Base-by-base conservation (phyloP, 2,113 vertebrate species). In the Anthoscopus minutus region DNA sequence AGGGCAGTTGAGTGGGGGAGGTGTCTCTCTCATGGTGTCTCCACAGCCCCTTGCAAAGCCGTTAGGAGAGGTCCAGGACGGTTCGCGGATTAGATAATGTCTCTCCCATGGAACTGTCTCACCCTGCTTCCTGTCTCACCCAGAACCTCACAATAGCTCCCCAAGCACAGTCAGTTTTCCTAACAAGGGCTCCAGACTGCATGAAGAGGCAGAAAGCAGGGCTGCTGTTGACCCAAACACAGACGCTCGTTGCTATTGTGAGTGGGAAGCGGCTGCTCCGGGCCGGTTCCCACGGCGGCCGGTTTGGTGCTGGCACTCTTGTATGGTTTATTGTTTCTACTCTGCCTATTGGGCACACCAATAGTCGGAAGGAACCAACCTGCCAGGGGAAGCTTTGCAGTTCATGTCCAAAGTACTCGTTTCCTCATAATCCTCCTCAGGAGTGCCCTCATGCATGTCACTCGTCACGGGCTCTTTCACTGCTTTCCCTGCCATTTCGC, bases 321-420 rank as follows among this genome's bases (percentile, higher is more conserved):
- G 70, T 48, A 91, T 72, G 84, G 85, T 19, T 88, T 9, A 94
- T 93, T 94, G 92, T 90, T 94, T 58, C 27, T 4, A 48, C 70
- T 22, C 62, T 6, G 8, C 6, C 3, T 28, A 48, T 42, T 4
- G 16, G 86, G 69, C 44, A 51, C 92, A 77, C 91, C 86, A 96
- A 86, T 86, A 66, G 67, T 70, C 56, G 74, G 69, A 60, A 88
- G 85, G 74, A 48, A 88, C 98, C 94, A 88, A 99, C 99, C 99
- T 99, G 95, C 95, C 97, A 19, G 99, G 99, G 88, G 99, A 99
- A 44, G 98, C 92, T 97, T 99, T 99, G 94, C 98, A 99, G 89
- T 98, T 99, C 95, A 99, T 97, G 86, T 99, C 98, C 93, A 98
- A 97, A 95, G 98, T 94, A 51, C 98, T 98, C 15, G 97, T 91